Conservation (phyloP, 2,113 vertebrate species). For the Erythrolamprus reginae region DNA sequence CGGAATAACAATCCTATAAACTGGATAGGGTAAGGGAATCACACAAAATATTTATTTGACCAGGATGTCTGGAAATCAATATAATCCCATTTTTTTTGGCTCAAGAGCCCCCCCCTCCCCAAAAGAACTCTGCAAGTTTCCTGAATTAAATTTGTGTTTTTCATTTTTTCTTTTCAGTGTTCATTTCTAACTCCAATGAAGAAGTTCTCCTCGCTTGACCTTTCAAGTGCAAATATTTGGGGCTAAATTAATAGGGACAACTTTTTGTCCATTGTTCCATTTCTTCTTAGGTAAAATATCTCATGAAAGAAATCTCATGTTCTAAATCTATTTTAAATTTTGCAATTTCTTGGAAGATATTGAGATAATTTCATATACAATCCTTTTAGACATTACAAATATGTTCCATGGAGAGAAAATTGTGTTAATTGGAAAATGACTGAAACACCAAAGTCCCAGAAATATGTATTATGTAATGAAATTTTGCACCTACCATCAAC, state of each 20-base stretch:
- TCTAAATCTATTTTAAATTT: conserved; percentile 49
- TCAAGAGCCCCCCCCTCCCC: too few species aligned
- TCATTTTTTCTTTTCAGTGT: conserved; percentile 29
- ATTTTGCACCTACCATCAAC: neutral
- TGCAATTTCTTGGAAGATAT: neutral
- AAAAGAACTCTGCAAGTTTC: conserved; percentile 1
- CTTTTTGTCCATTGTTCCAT: fast-evolving
- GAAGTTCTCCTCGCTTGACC: conserved; percentile 44
- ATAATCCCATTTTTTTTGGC: conserved; percentile 18
- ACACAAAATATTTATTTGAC: neutral
- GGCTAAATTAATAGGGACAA: neutral
- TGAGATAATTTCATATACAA: neutral
- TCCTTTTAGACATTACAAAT: neutral
- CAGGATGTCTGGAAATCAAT: conserved; percentile 34
- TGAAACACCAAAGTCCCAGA: neutral
- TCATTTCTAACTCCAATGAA: conserved; percentile 36
- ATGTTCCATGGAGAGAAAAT: neutral
- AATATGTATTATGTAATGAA: neutral
- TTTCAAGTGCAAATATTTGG: neutral
- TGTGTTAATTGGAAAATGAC: neutral
- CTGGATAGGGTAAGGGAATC: neutral
- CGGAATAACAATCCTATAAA: neutral
- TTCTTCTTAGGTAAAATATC: neutral
- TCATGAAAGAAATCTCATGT: neutral
- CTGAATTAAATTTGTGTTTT: conserved; percentile 16